Evolutionary conservation across 1,140 invertebrate genomes (phyloP), one percentile per base, ranked within the genome.

Genomic region (Drosophila ananassae): DNA sequence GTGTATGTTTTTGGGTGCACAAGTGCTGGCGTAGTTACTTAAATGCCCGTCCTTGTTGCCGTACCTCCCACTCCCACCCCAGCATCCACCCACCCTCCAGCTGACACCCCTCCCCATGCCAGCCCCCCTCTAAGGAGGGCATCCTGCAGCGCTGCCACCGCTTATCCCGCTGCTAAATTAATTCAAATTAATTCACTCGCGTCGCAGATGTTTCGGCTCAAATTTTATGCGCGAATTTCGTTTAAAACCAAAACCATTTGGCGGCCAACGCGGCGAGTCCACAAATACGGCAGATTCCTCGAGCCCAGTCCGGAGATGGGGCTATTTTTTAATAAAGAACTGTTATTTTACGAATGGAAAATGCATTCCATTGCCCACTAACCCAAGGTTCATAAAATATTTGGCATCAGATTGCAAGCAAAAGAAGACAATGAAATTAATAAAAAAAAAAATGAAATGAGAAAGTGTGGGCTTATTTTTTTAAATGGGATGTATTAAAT

Each of bases 151-250:
- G 22, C 24, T 51, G 54, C 52, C 51, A 39, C 44, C 53, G 51
- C 56, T 62, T 47, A 60, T 59, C 60, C 72, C 69, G 48, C 73
- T 82, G 78, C 72, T 68, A 87, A 87, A 87, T 87, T 87, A 87
- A 87, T 87, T 87, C 83, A 87, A 87, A 87, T 87, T 87, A 87
- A 87, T 87, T 87, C 83, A 87, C 83, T 87, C 48, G 82, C 83
- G 83, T 64, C 83, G 83, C 83, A 87, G 83, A 81, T 87, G 83
- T 81, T 87, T 87, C 83, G 68, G 83, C 83, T 89, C 83, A 87
- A 87, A 89, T 89, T 87, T 87, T 87, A 87, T 87, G 83, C 83
- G 79, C 75, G 63, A 89, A 77, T 83, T 83, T 83, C 76, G 71
- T 69, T 89, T 89, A 79, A 89, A 77, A 80, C 71, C 77, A 80